These are phyloP conservation scores for Drymodes brunneopygia DNA, from an alignment of 2,113 vertebrate genomes.

Conservation along the genomic window DNA sequence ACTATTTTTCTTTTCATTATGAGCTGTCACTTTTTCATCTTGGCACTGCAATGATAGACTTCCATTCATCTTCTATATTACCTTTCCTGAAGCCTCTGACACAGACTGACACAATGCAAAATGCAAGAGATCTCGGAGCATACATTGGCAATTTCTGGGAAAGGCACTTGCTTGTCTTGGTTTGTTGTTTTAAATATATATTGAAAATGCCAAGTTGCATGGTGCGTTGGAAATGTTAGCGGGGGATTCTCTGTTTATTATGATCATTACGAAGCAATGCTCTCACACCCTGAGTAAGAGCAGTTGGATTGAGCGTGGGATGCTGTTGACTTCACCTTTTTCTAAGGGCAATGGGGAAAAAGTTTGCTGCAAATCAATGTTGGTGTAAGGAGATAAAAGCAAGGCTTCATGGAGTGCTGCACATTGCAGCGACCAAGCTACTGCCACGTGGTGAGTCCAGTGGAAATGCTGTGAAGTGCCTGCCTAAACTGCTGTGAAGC, in stretches of 20 bases:
- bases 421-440: background rate
- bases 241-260: slow-evolving; percentile 41
- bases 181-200: slow-evolving; percentile 78
- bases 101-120: slow-evolving; percentile 81
- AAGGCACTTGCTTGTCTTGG: slow-evolving; percentile 57
- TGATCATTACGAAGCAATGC: background rate
- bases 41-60: slow-evolving; percentile 82
- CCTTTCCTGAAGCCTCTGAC: slow-evolving; percentile 81
- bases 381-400: background rate
- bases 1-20: slow-evolving; percentile 90
- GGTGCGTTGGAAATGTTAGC: slow-evolving; percentile 45
- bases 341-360: slow-evolving; percentile 12
- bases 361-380: slow-evolving; percentile 1
- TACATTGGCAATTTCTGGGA: slow-evolving; percentile 71
- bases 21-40: slow-evolving; percentile 87
- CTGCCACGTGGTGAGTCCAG: background rate
- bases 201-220: slow-evolving; percentile 51
- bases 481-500: background rate
- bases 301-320: background rate
- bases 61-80: slow-evolving; percentile 86
- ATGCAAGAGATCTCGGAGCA: slow-evolving; percentile 73
- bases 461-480: background rate
- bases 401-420: background rate
- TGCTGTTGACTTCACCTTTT: background rate
- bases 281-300: background rate